Evolutionary conservation across 2,888 invertebrate species (phyloP), one percentile per base, ranked within the genome.

Genomic region (Buathra laborator): DNA sequence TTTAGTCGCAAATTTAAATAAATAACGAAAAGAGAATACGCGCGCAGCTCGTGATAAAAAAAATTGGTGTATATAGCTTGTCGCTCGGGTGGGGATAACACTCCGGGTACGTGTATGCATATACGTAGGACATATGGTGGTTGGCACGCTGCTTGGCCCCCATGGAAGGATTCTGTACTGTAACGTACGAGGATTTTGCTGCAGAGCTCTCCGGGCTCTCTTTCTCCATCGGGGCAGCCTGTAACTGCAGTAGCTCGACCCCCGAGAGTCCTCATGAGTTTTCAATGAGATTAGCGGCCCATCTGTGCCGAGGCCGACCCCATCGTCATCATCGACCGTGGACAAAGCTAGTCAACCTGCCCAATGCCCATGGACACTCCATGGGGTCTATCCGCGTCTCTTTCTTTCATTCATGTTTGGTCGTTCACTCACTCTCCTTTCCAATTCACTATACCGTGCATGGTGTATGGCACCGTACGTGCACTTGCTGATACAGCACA

Each of bases 201-300:
- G 89, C 56, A 12, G 53, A 74, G 72, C 82, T 85, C 83, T 80
- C 76, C 76, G 90, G 90, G 88, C 89, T 84, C 84, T 86, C 87
- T 81, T 82, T 75, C 83, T 71, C 53, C 67, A 71, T 76, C 72
- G 67, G 84, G 75, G 64, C 64, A 77, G 74, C 86, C 84, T 83
- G 81, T 86, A 85, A 86, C 71, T 85, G 74, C 32, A 83, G 62
- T 46, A 66, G 51, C 79, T 79, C 70, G 80, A 70, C 66, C 85
- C 83, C 89, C 88, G 89, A 93, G 92, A 93, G 94, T 93, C 92
- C 93, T 94, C 93, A 93, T 93, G 92, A 94, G 94, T 93, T 93
- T 94, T 93, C 93, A 93, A 94, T 93, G 93, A 93, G 94, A 94
- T 94, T 94, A 94, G 92, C 92, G 91, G 92, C 92, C 93, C 94